Conservation (phyloP, 2,888 invertebrate genomes). For the Athetis lepigone region DNA sequence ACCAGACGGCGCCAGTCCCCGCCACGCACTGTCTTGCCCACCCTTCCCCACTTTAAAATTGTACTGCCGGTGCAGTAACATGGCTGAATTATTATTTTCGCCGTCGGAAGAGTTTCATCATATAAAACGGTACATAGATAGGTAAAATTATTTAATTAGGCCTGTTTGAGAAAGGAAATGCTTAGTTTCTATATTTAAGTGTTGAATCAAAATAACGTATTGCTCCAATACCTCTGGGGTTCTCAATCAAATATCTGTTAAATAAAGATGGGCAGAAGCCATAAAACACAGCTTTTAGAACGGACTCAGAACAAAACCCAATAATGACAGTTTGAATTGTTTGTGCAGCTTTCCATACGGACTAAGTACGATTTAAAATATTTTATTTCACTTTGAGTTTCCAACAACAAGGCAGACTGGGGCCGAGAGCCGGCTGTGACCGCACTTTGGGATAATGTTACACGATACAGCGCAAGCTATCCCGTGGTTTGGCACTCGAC, state of each 20-base stretch:
- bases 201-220: slow-evolving; percentile 15
- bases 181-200: slow-evolving; percentile 18
- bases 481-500: slow-evolving; percentile 74
- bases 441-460: slow-evolving; percentile 75
- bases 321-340: slow-evolving; percentile 60
- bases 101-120: slow-evolving; percentile 74
- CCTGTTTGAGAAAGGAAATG: slow-evolving; percentile 19
- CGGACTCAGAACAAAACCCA: slow-evolving; percentile 41
- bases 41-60: slow-evolving; percentile 72
- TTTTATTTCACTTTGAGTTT: slow-evolving; percentile 55
- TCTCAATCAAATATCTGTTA: slow-evolving; percentile 52
- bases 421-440: slow-evolving; percentile 65
- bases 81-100: slow-evolving; percentile 72
- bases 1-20: slow-evolving; percentile 86
- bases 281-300: slow-evolving; percentile 42
- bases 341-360: slow-evolving; percentile 51
- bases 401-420: slow-evolving; percentile 44
- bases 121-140: slow-evolving; percentile 74
- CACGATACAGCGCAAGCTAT: slow-evolving; percentile 67
- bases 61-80: slow-evolving; percentile 63
- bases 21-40: slow-evolving; percentile 80
- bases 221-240: slow-evolving; percentile 13
- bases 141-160: slow-evolving; percentile 69
- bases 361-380: slow-evolving; percentile 57
- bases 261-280: slow-evolving; percentile 31